Percentiles rank a stretch among this genome's conserved stretches.
Evolutionary conservation across 2,113 vertebrate species (phyloP).

Genomic region (Petaurus breviceps): DNA sequence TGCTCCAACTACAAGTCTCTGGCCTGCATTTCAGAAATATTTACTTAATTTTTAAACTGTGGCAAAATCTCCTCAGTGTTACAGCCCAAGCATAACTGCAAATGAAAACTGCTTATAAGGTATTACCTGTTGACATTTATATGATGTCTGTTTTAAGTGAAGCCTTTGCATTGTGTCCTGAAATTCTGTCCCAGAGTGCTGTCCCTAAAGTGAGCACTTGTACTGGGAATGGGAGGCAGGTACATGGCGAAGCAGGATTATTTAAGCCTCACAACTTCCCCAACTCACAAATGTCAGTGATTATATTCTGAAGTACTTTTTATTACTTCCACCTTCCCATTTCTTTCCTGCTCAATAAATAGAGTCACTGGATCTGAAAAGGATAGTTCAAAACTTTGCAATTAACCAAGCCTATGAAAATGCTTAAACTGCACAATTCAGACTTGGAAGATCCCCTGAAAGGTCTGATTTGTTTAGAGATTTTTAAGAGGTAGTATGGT

Average conservation of each 20-base stretch:
- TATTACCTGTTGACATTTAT: conserved; percentile 3
- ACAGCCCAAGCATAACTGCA: conserved; percentile 37
- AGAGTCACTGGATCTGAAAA: neutral
- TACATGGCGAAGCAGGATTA: neutral
- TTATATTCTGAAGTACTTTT: neutral
- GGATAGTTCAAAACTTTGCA: neutral
- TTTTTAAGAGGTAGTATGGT: neutral
- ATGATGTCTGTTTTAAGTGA: conserved; percentile 50
- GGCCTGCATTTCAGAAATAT: neutral
- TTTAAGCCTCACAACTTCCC: neutral
- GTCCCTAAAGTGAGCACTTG: neutral
- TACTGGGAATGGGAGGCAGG: neutral
- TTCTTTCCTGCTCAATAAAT: neutral
- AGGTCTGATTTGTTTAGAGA: neutral
- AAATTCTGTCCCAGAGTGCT: conserved; percentile 5
- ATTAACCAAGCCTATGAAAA: neutral
- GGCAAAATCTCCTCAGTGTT: conserved; percentile 21
- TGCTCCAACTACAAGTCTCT: neutral
- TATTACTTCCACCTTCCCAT: neutral
- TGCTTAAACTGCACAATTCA: neutral
- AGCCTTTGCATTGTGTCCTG: neutral
- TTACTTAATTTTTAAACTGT: neutral
- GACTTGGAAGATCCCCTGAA: neutral
- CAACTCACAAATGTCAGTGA: neutral
- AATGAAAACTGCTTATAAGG: conserved; percentile 22